Percentiles rank a stretch among this genome's conserved stretches.
phyloP scores from a whole-genome alignment of 2,888 invertebrate species.

The Entomobrya multifasciata region DNA sequence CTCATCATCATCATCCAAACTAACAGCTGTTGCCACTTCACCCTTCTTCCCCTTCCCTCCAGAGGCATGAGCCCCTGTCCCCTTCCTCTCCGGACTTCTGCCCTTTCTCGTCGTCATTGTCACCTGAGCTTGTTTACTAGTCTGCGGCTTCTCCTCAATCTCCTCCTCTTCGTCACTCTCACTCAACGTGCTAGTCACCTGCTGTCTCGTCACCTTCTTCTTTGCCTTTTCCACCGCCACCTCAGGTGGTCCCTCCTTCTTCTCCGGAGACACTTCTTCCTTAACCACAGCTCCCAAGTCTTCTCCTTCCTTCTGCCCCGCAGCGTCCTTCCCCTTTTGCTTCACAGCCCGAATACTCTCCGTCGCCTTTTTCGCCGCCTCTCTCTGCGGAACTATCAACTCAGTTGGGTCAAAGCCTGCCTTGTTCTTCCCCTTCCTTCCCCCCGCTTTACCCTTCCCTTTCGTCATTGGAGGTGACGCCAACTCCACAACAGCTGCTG shows the following conservation, averaged over 20 bases:
- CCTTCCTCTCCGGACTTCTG: constrained; percentile 81
- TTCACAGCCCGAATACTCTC: constrained; percentile 88
- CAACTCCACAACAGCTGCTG: too few relatives aligned
- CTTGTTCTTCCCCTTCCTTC: constrained; percentile 80
- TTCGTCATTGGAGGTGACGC: too few relatives aligned
- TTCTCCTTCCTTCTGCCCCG: constrained; percentile 53
- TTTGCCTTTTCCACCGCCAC: too few relatives aligned
- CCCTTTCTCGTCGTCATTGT: too few relatives aligned
- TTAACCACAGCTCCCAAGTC: too few relatives aligned
- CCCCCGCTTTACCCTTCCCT: constrained; percentile 80
- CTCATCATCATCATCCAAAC: constrained; percentile 45
- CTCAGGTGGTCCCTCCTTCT: constrained; percentile 27
- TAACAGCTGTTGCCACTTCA: constrained; percentile 69
- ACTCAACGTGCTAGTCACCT: too few relatives aligned
- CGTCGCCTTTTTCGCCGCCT: constrained; percentile 94
- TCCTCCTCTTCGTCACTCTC: too few relatives aligned
- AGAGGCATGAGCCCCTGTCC: background rate
- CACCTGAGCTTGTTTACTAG: background rate
- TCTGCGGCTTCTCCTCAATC: constrained; percentile 67
- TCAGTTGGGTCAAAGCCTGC: constrained; percentile 85
- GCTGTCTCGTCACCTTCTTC: too few relatives aligned
- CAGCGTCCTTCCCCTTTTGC: constrained; percentile 83
- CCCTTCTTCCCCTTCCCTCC: constrained; percentile 1
- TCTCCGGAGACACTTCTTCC: too few relatives aligned
- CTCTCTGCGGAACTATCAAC: constrained; percentile 93